Evolutionary conservation across 2,888 invertebrate species (phyloP).

Genomic region (Drosophila mayaguana): DNA sequence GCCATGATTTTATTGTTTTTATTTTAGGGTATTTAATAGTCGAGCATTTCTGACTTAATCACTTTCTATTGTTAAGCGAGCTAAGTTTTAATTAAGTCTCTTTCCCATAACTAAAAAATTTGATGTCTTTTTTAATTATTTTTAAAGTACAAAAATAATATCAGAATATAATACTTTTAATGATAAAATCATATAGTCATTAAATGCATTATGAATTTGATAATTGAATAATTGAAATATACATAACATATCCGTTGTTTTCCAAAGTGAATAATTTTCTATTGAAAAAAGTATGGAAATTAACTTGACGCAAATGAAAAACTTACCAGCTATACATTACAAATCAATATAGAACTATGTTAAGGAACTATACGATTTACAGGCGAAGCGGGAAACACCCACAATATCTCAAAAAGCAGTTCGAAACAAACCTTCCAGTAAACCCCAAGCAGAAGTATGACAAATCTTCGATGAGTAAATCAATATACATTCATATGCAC

Average conservation of each 20-base stretch:
- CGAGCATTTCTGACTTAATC: background rate
- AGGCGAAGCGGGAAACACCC: constrained; percentile 40
- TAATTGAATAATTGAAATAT: background rate
- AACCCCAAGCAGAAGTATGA: constrained; percentile 39
- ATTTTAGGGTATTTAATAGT: background rate
- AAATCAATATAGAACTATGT: constrained; percentile 5
- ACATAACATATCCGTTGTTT: background rate
- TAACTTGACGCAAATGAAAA: background rate
- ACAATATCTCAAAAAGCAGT: constrained; percentile 15
- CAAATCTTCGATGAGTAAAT: constrained; percentile 37
- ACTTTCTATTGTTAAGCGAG: background rate
- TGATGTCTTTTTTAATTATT: background rate
- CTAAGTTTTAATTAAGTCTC: background rate
- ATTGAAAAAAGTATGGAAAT: background rate
- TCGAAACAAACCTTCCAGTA: constrained; percentile 47
- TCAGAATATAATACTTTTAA: background rate
- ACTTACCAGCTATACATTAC: constrained; percentile 3
- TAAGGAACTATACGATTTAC: constrained; percentile 13
- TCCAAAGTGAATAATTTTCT: background rate
- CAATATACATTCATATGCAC: background rate
- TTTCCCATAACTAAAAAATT: background rate
- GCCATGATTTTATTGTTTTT: too few species aligned
- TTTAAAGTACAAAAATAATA: background rate
- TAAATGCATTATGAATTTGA: background rate
- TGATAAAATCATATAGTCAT: background rate